Conservation (phyloP, 2,888 invertebrate genomes). For the Mesorhabditis spiculigera region DNA sequence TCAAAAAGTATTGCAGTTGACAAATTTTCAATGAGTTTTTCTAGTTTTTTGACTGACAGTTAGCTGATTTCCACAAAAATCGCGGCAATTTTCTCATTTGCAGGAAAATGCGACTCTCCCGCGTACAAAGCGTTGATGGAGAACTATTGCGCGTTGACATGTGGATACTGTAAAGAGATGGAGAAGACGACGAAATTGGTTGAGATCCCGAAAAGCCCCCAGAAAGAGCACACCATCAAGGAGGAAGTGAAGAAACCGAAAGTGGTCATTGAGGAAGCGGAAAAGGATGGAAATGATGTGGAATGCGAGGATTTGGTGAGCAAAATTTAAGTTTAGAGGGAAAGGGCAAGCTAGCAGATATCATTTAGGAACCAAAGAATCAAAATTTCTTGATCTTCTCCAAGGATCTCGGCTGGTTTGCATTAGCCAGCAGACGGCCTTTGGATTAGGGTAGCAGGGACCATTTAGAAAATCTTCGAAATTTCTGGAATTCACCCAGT, state of each 20-base stretch:
- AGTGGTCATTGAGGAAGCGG: background rate
- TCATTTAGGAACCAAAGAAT: too few relatives aligned
- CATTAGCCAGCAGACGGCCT: too few relatives aligned
- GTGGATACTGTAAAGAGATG: slow-evolving; percentile 16
- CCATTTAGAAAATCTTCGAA: too few relatives aligned
- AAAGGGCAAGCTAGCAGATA: too few relatives aligned
- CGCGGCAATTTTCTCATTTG: slow-evolving; percentile 4
- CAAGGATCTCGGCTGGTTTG: too few relatives aligned
- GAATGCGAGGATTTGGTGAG: slow-evolving; percentile 11
- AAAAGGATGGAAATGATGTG: background rate
- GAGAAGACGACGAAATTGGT: background rate
- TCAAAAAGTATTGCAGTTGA: too few relatives aligned
- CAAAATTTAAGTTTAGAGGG: background rate
- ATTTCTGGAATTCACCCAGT: too few relatives aligned
- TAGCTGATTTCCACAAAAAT: too few relatives aligned
- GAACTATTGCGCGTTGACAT: slow-evolving; percentile 23
- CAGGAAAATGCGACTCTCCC: slow-evolving; percentile 5
- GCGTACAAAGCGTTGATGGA: slow-evolving; percentile 18
- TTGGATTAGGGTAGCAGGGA: too few relatives aligned
- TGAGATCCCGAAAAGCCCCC: background rate
- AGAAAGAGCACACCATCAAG: background rate
- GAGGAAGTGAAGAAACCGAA: background rate
- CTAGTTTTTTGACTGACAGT: too few relatives aligned
- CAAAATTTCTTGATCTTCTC: too few relatives aligned
- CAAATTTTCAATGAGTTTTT: too few relatives aligned